Conservation (phyloP, 2,888 invertebrate genomes). For the Spodoptera exigua region DNA sequence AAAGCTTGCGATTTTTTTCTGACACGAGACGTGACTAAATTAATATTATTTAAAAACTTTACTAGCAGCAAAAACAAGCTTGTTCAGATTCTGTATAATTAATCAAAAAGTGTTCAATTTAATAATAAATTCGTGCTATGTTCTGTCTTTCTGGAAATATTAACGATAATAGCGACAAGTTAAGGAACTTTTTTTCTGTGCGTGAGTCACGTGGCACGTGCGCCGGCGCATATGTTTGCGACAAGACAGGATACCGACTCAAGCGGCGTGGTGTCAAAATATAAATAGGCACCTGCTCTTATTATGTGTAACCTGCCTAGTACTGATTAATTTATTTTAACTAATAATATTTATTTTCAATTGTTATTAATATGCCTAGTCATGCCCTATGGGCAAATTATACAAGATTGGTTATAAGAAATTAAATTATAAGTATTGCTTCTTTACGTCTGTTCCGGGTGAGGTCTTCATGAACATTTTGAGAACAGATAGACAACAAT, state of each 20-base stretch:
- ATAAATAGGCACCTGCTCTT: conserved; percentile 49
- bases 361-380: no score
- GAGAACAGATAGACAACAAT: no score
- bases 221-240: conserved; percentile 55
- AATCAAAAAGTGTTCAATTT: conserved; percentile 47
- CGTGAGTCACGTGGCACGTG: conserved; percentile 70
- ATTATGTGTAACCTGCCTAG: conserved; percentile 26
- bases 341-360: no score
- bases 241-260: conserved; percentile 52
- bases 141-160: conserved; percentile 55
- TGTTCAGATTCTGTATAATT: conserved; percentile 56
- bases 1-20: conserved; percentile 34
- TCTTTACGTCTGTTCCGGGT: no score
- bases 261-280: conserved; percentile 28
- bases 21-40: conserved; percentile 35
- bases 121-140: conserved; percentile 62
- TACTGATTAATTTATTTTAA: conserved; percentile 31
- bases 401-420: no score
- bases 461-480: no score
- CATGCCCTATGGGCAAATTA: no score
- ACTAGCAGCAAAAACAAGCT: conserved; percentile 46
- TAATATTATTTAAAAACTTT: conserved; percentile 44
- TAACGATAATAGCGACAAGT: conserved; percentile 41
- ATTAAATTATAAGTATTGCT: no score
- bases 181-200: conserved; percentile 48